Evolutionary conservation across 2,797 vertebrate species (phyloP).

Genomic region (Lepus townsendii): DNA sequence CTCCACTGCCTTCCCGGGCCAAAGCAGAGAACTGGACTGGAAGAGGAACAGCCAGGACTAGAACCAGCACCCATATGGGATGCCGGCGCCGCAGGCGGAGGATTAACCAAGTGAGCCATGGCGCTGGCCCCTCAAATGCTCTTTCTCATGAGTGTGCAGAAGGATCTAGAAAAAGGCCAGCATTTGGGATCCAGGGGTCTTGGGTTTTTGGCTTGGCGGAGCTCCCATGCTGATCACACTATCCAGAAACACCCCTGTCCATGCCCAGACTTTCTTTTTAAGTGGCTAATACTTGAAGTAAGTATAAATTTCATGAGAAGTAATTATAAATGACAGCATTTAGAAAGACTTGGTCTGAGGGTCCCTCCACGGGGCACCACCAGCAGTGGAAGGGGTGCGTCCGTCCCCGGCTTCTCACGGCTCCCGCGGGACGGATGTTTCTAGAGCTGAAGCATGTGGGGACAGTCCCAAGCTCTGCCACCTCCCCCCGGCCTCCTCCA

Average conservation of each 20-base stretch:
- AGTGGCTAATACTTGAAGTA: neutral
- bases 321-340: neutral
- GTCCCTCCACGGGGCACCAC: neutral
- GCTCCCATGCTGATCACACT: neutral
- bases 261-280: slow-evolving; percentile 18
- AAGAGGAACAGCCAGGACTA: no score
- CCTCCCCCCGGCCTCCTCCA: neutral
- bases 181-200: neutral
- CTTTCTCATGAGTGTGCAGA: neutral
- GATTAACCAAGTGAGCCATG: no score
- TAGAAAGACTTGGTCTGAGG: slow-evolving; percentile 8
- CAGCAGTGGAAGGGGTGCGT: neutral
- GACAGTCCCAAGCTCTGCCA: neutral
- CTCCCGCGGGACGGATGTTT: slow-evolving; percentile 29
- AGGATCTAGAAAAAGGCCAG: neutral
- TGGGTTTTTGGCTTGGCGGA: neutral
- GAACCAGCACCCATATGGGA: no score
- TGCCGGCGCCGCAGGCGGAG: no score
- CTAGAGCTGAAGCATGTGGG: neutral
- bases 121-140: neutral
- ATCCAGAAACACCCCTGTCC: slow-evolving; percentile 32
- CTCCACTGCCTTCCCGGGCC: no score
- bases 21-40: no score
- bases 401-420: neutral
- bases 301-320: neutral